Conservation (phyloP, 2,113 vertebrate genomes). For the Piprites chloris region DNA sequence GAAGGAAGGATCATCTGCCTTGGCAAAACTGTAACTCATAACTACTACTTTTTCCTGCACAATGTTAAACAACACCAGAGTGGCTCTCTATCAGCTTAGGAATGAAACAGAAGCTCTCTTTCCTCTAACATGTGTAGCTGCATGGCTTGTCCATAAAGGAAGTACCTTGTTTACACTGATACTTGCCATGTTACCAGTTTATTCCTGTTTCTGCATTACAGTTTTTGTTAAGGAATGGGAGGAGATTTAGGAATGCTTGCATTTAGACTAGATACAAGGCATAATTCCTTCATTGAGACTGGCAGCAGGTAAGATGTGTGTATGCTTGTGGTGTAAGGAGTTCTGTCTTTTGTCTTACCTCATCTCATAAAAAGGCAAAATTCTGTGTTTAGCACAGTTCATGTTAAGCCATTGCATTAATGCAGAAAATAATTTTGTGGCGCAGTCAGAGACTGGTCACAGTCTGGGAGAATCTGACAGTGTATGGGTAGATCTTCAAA, state of each 20-base stretch:
- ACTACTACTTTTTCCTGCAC: background rate
- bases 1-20: background rate
- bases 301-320: background rate
- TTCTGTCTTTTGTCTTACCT: background rate
- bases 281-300: background rate
- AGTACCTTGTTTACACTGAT: background rate
- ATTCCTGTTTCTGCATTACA: background rate
- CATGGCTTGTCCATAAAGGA: background rate
- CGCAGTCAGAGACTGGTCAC: fast-evolving
- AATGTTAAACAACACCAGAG: background rate
- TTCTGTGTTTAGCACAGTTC: background rate
- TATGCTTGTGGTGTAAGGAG: background rate
- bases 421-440: background rate
- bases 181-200: background rate
- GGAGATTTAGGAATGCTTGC: background rate
- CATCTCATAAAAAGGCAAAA: background rate
- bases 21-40: background rate
- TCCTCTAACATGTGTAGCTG: background rate
- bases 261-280: background rate
- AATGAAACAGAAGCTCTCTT: background rate
- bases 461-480: background rate
- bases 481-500: background rate
- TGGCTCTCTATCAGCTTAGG: background rate
- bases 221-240: background rate
- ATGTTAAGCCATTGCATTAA: background rate